Evolutionary conservation across 2,797 vertebrate species (phyloP).

Genomic region (Thunnus albacares): DNA sequence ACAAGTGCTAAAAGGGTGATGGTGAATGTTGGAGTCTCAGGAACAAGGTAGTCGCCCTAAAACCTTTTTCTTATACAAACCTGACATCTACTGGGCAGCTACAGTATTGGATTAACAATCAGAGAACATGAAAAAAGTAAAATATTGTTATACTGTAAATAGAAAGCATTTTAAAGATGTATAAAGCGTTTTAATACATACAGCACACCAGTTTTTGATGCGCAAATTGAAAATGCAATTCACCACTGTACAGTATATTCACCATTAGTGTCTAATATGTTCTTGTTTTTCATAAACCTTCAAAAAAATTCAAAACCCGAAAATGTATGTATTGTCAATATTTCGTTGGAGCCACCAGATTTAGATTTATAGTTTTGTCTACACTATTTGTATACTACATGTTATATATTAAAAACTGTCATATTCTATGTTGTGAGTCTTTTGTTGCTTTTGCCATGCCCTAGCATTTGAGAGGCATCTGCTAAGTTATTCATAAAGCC

Average conservation of each 20-base stretch:
- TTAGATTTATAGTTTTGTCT: neutral
- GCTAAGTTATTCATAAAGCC: conserved; percentile 97
- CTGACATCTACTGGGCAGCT: conserved; percentile 85
- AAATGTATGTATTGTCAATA: neutral
- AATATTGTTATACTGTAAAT: neutral
- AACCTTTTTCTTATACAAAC: conserved; percentile 78
- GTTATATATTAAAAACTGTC: conserved; percentile 21
- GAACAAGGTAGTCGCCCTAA: neutral
- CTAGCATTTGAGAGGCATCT: conserved; percentile 89
- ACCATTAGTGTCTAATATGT: neutral
- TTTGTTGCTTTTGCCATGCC: conserved; percentile 58
- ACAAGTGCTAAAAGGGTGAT: neutral
- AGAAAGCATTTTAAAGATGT: too few relatives aligned
- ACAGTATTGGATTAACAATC: conserved; percentile 12
- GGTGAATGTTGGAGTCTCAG: neutral
- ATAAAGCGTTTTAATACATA: neutral
- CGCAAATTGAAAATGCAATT: neutral
- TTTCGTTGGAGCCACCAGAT: neutral
- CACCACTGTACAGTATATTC: neutral
- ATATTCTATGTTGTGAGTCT: conserved; percentile 37
- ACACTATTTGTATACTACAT: neutral
- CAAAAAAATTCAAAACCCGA: neutral
- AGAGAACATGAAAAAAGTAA: neutral
- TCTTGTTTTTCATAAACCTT: neutral
- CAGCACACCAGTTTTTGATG: neutral